These are phyloP conservation scores for Crioceris asparagi DNA, from an alignment of 2,888 invertebrate genomes.

Conservation along the genomic window DNA sequence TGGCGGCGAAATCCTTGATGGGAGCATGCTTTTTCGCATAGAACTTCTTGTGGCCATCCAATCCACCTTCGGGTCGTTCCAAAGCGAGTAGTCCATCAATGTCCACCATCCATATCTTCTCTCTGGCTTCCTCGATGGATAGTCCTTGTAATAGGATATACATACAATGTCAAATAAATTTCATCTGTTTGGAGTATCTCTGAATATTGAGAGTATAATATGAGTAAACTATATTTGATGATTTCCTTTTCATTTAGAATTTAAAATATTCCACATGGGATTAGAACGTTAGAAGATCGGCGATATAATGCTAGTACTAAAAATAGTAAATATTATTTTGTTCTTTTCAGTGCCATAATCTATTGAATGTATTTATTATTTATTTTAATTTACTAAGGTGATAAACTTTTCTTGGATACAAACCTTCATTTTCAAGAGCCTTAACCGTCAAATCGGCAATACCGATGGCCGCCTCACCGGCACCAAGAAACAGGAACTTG, in stretches of 20 bases:
- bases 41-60: constrained; percentile 57
- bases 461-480: constrained; percentile 48
- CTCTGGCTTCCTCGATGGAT: constrained; percentile 59
- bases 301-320: too few relatives aligned
- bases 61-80: constrained; percentile 49
- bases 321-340: too few relatives aligned
- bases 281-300: too few relatives aligned
- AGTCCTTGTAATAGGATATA: too few relatives aligned
- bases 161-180: too few relatives aligned
- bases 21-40: constrained; percentile 72
- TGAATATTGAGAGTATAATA: too few relatives aligned
- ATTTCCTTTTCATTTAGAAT: too few relatives aligned
- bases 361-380: constrained; percentile 31
- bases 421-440: constrained; percentile 49
- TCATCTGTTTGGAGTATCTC: too few relatives aligned
- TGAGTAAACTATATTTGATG: too few relatives aligned
- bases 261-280: too few relatives aligned
- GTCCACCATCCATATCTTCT: constrained; percentile 93
- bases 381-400: neutral
- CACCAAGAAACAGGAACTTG: constrained; percentile 83
- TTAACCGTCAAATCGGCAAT: constrained; percentile 74
- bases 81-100: constrained; percentile 80
- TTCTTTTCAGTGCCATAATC: constrained; percentile 74
- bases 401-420: neutral
- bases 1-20: constrained; percentile 65